Base-by-base conservation (phyloP, 2,888 invertebrate genomes). In the Deilephila porcellus region DNA sequence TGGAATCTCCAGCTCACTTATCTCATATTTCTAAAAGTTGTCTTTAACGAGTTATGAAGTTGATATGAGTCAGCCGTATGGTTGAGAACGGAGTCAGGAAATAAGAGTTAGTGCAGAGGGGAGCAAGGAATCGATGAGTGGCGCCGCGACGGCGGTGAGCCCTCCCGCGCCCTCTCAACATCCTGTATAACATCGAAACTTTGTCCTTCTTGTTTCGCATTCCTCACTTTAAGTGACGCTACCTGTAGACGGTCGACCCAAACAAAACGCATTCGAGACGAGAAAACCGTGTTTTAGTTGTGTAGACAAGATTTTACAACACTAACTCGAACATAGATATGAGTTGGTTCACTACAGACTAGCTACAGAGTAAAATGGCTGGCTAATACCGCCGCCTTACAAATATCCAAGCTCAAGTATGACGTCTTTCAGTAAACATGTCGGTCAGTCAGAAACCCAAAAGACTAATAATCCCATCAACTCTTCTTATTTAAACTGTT, bases 1-100 rank as follows among this genome's bases (percentile, higher is more conserved):
- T 87, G 85, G 82, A 90, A 90, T 88, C 86, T 87, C 84, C 87
- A 83, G 84, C 84, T 85, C 87, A 86, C 86, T 87, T 88, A 90
- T 88, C 88, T 91, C 88, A 88, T 91, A 89, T 91, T 90, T 91
- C 89, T 88, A 81, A 89, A 92, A 90, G 89, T 90, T 91, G 81
- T 89, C 86, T 92, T 91, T 91, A 90, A 91, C 89, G 90, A 92
- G 91, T 92, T 91, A 88, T 89, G 87, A 90, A 91, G 89, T 92
- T 92, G 90, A 90, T 92, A 91, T 88, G 90, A 91, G 91, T 91
- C 89, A 85, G 87, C 86, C 87, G 86, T 89, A 86, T 81, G 84
- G 82, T 80, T 86, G 89, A 89, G 89, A 88, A 86, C 87, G 85
- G 89, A 89, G 89, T 87, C 82, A 88, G 88, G 89, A 91, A 91